phyloP scores from a whole-genome alignment of 2,888 invertebrate species.

The Phaonia tiefii region DNA sequence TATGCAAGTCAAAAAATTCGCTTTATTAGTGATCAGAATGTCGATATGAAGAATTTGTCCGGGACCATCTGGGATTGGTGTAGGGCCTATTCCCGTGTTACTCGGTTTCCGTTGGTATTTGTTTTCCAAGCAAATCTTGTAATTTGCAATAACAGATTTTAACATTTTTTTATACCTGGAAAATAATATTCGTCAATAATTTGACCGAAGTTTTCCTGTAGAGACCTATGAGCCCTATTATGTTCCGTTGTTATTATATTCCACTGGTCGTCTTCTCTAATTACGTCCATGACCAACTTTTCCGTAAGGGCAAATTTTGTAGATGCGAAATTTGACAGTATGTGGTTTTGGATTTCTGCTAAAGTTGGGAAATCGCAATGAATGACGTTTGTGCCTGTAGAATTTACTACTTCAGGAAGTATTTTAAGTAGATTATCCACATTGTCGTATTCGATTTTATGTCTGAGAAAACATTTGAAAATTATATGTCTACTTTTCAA shows the following conservation, averaged over 20 bases:
- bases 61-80: too few relatives aligned
- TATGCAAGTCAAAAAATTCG: too few relatives aligned
- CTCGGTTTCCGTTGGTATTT: slow-evolving; percentile 61
- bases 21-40: too few relatives aligned
- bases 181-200: slow-evolving; percentile 49
- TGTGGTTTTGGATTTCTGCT: too few relatives aligned
- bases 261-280: too few relatives aligned
- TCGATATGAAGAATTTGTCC: too few relatives aligned
- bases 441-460: slow-evolving; percentile 26
- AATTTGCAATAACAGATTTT: too few relatives aligned
- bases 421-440: slow-evolving; percentile 6
- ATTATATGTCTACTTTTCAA: too few relatives aligned
- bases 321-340: slow-evolving; percentile 43
- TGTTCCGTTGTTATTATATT: background rate
- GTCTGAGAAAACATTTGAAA: slow-evolving; percentile 36
- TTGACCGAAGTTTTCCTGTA: too few relatives aligned
- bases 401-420: slow-evolving; percentile 30
- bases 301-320: slow-evolving; percentile 48
- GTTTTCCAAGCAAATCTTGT: slow-evolving; percentile 48
- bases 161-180: slow-evolving; percentile 39
- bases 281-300: slow-evolving; percentile 48
- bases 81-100: too few relatives aligned
- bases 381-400: slow-evolving; percentile 39
- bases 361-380: slow-evolving; percentile 40
- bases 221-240: slow-evolving; percentile 28